phyloP scores from a whole-genome alignment of 1,140 invertebrate genomes.

The Drosophila melanogaster region Release_6_plus_ISO1_MT NC_004354.4:4354001-4354500 shows the following conservation, averaged over 20 bases:
- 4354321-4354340: slow-evolving; percentile 45
- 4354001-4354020: slow-evolving; percentile 99
- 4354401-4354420: slow-evolving; percentile 1
- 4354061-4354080: background rate
- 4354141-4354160: background rate
- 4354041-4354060: slow-evolving; percentile 2
- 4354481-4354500: slow-evolving; percentile 93
- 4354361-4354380: slow-evolving; percentile 9
- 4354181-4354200: slow-evolving; percentile 8
- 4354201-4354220: background rate
- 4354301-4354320: slow-evolving; percentile 36
- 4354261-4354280: slow-evolving; percentile 58
- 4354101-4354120: background rate
- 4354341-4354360: slow-evolving; percentile 29
- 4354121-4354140: background rate
- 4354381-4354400: slow-evolving; percentile 30
- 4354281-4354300: slow-evolving; percentile 45
- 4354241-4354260: slow-evolving; percentile 47
- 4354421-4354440: background rate
- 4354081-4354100: background rate
- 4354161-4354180: slow-evolving; percentile 6
- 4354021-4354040: slow-evolving; percentile 92
- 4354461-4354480: slow-evolving; percentile 93
- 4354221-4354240: slow-evolving; percentile 36
- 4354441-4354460: slow-evolving; percentile 7